Evolutionary conservation across 2,797 vertebrate species (phyloP).

Genomic region (Pangasius macronema): DNA sequence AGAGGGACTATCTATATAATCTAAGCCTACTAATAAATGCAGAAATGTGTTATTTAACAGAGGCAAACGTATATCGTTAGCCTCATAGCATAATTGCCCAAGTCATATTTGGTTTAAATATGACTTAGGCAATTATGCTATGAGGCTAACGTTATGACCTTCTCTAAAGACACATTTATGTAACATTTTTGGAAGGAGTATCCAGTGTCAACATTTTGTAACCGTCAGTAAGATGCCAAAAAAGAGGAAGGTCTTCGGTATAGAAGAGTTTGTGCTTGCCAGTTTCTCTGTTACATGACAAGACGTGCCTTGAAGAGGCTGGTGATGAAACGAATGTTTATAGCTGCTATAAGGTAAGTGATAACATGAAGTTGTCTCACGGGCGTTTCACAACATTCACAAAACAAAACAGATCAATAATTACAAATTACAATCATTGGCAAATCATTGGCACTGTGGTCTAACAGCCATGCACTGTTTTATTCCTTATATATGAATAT

Average conservation of each 20-base stretch:
- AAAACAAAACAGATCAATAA: not conserved
- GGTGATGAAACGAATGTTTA: not conserved
- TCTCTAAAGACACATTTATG: not conserved
- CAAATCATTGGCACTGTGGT: not conserved
- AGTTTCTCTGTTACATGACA: not conserved
- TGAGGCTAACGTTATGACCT: no score
- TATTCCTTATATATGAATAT: not conserved
- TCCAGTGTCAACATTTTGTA: not conserved
- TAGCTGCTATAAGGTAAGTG: not conserved
- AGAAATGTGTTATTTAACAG: not conserved
- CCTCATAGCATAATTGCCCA: no score
- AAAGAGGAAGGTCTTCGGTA: not conserved
- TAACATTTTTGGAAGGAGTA: not conserved
- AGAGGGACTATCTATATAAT: not conserved
- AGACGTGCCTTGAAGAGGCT: not conserved
- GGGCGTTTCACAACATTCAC: not conserved
- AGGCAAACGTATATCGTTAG: not conserved
- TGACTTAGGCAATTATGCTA: no score
- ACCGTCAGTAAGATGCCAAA: not conserved
- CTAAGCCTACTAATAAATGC: not conserved
- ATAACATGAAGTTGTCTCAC: not conserved
- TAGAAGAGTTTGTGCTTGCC: not conserved
- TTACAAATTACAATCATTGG: not conserved
- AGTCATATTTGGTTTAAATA: no score
- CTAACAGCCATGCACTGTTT: not conserved